phyloP scores from a whole-genome alignment of 2,888 invertebrate genomes.

The Bedellia somnulentella region DNA sequence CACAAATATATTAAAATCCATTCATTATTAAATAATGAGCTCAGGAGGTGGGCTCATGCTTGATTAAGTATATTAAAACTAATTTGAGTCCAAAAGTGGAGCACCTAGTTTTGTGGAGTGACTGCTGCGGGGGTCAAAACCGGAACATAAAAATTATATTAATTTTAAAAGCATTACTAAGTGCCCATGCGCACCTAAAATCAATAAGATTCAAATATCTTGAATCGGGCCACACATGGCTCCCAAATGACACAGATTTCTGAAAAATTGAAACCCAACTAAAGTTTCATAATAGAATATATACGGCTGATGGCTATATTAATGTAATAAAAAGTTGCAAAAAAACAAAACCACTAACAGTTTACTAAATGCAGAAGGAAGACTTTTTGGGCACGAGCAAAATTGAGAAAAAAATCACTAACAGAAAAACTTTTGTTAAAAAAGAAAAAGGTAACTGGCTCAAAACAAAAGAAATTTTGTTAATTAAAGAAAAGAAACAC shows the following conservation, averaged over 20 bases:
- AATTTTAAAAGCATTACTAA: conserved; percentile 7
- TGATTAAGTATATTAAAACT: conserved; percentile 5
- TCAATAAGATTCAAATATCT: conserved; percentile 5
- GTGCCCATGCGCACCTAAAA: conserved; percentile 5
- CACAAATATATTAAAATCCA: neutral
- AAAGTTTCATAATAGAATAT: conserved; percentile 7
- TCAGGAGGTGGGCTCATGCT: conserved; percentile 10
- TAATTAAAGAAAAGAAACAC: too few species aligned
- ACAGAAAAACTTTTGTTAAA: too few species aligned
- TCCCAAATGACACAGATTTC: too few species aligned
- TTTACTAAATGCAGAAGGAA: too few species aligned
- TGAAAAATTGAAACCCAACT: conserved; percentile 8
- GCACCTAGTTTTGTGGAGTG: conserved; percentile 8
- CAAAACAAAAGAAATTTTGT: too few species aligned
- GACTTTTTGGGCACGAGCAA: too few species aligned
- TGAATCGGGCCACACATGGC: too few species aligned
- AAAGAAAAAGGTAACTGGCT: too few species aligned
- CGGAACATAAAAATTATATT: conserved; percentile 10
- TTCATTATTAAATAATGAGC: too few species aligned
- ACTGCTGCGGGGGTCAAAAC: conserved; percentile 10
- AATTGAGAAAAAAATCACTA: too few species aligned
- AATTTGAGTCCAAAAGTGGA: conserved; percentile 1
- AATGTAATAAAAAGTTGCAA: conserved; percentile 7
- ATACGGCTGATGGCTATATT: conserved; percentile 9
- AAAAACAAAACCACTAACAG: too few species aligned